Evolutionary conservation across 64 coral and sea anemone species (phyloP).

Genomic region (Porites lutea): DNA sequence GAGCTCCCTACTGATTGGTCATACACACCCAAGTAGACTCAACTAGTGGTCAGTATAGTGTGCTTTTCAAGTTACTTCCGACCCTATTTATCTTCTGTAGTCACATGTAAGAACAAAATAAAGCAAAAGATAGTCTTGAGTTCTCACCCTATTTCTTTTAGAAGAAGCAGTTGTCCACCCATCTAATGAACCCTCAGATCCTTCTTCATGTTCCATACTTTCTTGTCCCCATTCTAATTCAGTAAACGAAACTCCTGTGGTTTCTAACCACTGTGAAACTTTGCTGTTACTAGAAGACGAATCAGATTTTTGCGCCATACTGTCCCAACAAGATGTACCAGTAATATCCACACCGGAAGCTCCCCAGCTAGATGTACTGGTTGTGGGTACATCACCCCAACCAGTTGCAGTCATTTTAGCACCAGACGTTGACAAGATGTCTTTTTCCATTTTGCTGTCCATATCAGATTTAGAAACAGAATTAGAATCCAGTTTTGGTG

Average conservation of each 20-base stretch:
- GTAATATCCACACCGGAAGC: slow-evolving; percentile 37
- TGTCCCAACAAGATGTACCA: slow-evolving; percentile 73
- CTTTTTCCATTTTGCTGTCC: slow-evolving; percentile 3
- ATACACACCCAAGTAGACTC: too few relatives aligned
- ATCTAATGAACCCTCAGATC: slow-evolving; percentile 81
- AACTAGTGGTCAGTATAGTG: too few relatives aligned
- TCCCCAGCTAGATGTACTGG: slow-evolving; percentile 31
- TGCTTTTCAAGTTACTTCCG: too few relatives aligned
- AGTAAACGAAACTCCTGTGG: slow-evolving; percentile 31
- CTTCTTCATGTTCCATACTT: slow-evolving; percentile 82
- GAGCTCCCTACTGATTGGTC: too few relatives aligned
- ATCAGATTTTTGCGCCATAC: slow-evolving; percentile 45
- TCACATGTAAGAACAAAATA: too few relatives aligned
- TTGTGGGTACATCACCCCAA: slow-evolving; percentile 63
- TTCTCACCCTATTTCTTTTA: slow-evolving; percentile 94
- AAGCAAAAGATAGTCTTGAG: background rate
- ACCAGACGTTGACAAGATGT: background rate
- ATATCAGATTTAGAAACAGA: slow-evolving; percentile 7
- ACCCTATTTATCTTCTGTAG: too few relatives aligned
- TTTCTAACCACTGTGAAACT: slow-evolving; percentile 84
- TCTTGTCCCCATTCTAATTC: slow-evolving; percentile 78
- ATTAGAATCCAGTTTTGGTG: slow-evolving; percentile 20
- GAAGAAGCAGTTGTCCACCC: slow-evolving; percentile 98
- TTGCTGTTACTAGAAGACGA: slow-evolving; percentile 28
- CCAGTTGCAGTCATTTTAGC: slow-evolving; percentile 48